Conservation (phyloP, 2,888 invertebrate species). For the Drosophila meridionalis region DNA sequence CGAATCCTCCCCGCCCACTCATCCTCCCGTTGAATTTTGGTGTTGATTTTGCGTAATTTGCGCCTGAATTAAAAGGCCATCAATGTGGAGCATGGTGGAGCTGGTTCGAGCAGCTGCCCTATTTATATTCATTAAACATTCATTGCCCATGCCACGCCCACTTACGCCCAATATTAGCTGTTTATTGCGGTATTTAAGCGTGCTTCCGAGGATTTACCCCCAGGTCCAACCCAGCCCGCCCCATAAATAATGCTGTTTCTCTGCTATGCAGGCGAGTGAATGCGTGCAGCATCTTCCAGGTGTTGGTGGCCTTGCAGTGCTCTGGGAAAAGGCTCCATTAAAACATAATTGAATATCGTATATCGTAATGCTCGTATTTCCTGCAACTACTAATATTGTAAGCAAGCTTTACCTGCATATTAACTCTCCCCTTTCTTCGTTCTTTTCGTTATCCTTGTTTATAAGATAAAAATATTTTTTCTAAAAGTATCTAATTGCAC, state of each 20-base stretch:
- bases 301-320: constrained; percentile 10
- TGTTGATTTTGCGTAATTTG: constrained; percentile 79
- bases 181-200: constrained; percentile 19
- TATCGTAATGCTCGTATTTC: constrained; percentile 2
- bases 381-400: not conserved
- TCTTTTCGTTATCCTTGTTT: not conserved
- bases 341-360: constrained; percentile 9
- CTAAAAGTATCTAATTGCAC: not conserved
- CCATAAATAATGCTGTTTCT: not conserved
- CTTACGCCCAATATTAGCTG: constrained; percentile 8
- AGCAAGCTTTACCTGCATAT: not conserved
- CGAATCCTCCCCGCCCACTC: not conserved
- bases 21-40: constrained; percentile 28
- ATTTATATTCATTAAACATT: constrained; percentile 77
- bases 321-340: not conserved
- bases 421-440: not conserved
- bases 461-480: not conserved
- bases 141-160: constrained; percentile 36
- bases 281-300: not conserved
- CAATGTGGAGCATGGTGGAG: constrained; percentile 40
- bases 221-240: not conserved
- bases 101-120: constrained; percentile 33
- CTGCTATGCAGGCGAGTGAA: not conserved
- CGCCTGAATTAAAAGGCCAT: constrained; percentile 75
- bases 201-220: not conserved